A percentile compares a stretch with the other conserved stretches of the same genome.
These are phyloP conservation scores for Scaptomyza parva DNA, from an alignment of 2,888 invertebrate species.

Conservation along the genomic window DNA sequence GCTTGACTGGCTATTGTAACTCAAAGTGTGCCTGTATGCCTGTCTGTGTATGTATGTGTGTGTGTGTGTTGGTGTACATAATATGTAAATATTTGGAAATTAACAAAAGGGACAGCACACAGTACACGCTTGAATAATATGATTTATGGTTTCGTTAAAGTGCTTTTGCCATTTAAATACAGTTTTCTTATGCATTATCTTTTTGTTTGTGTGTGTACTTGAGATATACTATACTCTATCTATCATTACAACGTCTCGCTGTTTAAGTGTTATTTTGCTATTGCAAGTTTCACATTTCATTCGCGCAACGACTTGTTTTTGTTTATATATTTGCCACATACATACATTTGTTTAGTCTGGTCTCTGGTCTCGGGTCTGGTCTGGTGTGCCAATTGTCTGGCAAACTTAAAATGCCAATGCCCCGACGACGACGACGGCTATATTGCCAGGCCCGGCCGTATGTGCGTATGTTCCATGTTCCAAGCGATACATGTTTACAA, in stretches of 20 bases:
- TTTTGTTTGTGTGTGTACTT: no score
- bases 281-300: constrained; percentile 8
- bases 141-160: constrained; percentile 39
- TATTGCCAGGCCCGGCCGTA: no score
- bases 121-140: constrained; percentile 8
- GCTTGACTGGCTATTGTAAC: constrained; percentile 1
- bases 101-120: constrained; percentile 20
- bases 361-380: no score
- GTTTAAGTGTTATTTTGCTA: background rate
- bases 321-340: constrained; percentile 15
- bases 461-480: constrained; percentile 8
- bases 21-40: no score
- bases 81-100: constrained; percentile 29
- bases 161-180: constrained; percentile 15
- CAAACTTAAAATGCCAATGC: constrained; percentile 6
- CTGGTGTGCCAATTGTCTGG: constrained; percentile 15
- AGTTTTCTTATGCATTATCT: constrained; percentile 8
- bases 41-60: background rate
- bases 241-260: background rate
- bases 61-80: background rate
- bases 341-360: constrained; percentile 29
- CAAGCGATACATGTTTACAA: constrained; percentile 19
- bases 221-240: no score
- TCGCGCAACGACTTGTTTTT: background rate
- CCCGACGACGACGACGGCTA: no score